Conservation (phyloP, 2,113 vertebrate genomes). For the Phalacrocorax aristotelis region DNA sequence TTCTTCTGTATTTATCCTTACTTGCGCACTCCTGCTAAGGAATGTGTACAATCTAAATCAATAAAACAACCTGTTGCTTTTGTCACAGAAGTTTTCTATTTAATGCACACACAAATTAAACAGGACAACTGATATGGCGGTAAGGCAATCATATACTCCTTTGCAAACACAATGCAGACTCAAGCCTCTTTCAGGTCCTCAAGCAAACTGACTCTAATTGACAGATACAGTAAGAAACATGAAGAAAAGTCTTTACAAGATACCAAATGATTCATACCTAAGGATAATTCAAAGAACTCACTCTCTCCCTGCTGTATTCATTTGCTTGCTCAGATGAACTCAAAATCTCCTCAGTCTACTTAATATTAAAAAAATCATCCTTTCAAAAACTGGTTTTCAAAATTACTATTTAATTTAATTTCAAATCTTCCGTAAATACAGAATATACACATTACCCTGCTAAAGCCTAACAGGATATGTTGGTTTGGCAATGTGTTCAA, state of each 20-base stretch:
- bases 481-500: background rate
- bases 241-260: background rate
- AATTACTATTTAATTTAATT: background rate
- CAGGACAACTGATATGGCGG: rapidly evolving
- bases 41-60: background rate
- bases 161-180: background rate
- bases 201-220: background rate
- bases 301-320: background rate
- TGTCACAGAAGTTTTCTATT: background rate
- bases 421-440: background rate
- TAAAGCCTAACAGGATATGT: background rate
- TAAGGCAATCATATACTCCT: background rate
- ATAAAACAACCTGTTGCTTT: background rate
- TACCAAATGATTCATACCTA: background rate
- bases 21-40: background rate
- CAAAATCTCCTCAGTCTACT: background rate
- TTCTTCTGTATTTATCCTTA: background rate
- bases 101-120: background rate
- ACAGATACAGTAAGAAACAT: background rate
- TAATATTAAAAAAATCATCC: background rate
- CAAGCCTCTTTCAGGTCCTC: background rate
- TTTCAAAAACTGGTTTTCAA: background rate
- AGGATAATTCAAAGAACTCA: background rate
- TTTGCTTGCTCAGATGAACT: background rate
- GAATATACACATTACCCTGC: background rate